phyloP scores from a whole-genome alignment of 2,797 vertebrate species.

The Myotis findleyi region DNA sequence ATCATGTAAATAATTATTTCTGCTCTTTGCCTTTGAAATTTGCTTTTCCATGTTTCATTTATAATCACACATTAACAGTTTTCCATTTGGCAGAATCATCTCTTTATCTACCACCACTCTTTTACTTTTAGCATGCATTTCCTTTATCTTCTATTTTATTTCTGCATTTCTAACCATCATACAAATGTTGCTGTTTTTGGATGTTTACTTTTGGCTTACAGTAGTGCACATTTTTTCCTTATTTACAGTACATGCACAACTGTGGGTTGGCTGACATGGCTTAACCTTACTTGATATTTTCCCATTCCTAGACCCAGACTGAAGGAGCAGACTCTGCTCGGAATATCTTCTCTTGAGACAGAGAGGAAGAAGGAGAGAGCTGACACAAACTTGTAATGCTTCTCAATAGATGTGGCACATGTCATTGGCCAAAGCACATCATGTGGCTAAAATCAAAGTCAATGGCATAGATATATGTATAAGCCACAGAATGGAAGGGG shows the following conservation, averaged over 20 bases:
- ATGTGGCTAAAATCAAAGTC: background rate
- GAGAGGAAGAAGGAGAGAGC: background rate
- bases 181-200: background rate
- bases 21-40: background rate
- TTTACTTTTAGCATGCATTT: background rate
- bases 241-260: background rate
- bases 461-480: background rate
- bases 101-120: background rate
- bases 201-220: background rate
- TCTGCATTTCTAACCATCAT: background rate
- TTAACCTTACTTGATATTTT: background rate
- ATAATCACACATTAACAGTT: background rate
- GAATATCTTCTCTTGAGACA: background rate
- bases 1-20: background rate
- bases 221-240: background rate
- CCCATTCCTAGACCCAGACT: background rate
- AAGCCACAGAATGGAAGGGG: background rate
- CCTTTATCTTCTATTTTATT: background rate
- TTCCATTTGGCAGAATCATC: background rate
- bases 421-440: background rate
- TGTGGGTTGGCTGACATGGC: background rate
- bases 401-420: background rate
- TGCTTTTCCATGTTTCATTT: background rate
- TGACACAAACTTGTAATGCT: background rate
- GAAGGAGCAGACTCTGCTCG: background rate